Evolutionary conservation across 2,888 invertebrate species (phyloP).

Genomic region (Ectemnius continuus): DNA sequence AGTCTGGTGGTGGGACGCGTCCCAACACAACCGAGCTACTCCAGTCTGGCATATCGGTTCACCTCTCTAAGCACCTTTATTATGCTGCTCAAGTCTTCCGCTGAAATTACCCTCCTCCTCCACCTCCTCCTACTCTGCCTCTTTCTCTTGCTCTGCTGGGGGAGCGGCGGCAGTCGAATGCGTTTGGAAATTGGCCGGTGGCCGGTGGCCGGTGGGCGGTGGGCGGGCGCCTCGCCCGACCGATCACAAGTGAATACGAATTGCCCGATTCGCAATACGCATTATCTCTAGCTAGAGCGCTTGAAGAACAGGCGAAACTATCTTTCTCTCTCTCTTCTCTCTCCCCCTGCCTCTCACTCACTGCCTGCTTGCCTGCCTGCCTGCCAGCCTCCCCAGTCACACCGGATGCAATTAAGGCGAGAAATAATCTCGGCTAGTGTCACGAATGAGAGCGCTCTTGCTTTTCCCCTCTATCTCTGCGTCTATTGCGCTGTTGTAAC

Average conservation of each 20-base stretch:
- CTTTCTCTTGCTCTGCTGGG: no score
- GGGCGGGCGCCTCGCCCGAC: conserved; percentile 21
- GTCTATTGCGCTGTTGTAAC: neutral
- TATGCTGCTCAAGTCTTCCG: conserved; percentile 47
- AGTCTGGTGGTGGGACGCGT: neutral
- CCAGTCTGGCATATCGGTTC: conserved; percentile 21
- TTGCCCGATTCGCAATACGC: conserved; percentile 38
- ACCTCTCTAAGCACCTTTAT: conserved; percentile 46
- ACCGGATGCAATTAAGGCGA: no score
- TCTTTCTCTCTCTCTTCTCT: no score
- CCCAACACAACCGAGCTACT: neutral
- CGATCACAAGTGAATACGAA: conserved; percentile 49
- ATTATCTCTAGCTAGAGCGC: conserved; percentile 31
- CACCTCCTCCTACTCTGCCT: no score
- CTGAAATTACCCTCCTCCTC: conserved; percentile 46
- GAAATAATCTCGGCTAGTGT: no score
- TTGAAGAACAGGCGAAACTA: neutral
- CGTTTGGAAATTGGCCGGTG: conserved; percentile 46
- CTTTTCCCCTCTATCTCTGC: neutral
- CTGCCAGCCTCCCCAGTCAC: no score
- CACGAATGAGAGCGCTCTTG: neutral
- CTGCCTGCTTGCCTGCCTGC: no score
- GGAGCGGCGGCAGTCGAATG: neutral
- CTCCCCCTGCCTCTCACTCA: no score
- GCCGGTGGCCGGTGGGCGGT: conserved; percentile 17